Percentiles rank a stretch among this genome's conserved stretches.
Conservation (phyloP, 1,140 invertebrate genomes). For the Caligus rogercresseyi region DNA sequence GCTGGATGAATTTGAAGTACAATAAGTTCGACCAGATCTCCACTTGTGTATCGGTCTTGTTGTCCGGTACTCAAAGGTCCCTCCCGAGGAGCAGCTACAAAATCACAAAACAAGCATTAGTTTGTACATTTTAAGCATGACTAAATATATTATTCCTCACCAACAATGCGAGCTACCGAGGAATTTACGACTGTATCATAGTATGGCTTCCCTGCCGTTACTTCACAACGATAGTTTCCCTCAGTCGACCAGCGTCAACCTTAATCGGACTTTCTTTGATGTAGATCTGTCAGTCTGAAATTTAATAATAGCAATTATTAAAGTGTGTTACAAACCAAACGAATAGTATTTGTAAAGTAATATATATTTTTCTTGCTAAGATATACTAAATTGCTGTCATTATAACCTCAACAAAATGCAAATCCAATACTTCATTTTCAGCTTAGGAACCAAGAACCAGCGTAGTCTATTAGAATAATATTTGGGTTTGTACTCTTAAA, state of each 20-base stretch:
- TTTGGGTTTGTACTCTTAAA: too few relatives aligned
- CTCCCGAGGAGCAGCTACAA: conserved; percentile 19
- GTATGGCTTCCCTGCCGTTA: neutral
- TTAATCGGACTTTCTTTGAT: neutral
- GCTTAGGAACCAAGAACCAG: too few relatives aligned
- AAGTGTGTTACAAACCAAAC: too few relatives aligned
- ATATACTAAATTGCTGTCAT: too few relatives aligned
- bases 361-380: too few relatives aligned
- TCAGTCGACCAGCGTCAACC: conserved; percentile 7
- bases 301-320: too few relatives aligned
- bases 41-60: conserved; percentile 17
- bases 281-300: neutral
- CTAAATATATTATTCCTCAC: neutral
- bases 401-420: too few relatives aligned
- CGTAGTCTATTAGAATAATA: too few relatives aligned
- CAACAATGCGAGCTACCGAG: neutral
- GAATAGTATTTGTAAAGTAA: too few relatives aligned
- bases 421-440: too few relatives aligned
- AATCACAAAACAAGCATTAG: neutral
- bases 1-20: conserved; percentile 23
- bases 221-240: conserved; percentile 1
- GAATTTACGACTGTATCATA: neutral
- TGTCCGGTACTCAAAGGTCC: conserved; percentile 21
- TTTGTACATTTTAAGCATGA: neutral
- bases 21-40: conserved; percentile 23